phyloP scores from a whole-genome alignment of 2,113 vertebrate species.

The Nanorana parkeri region DNA sequence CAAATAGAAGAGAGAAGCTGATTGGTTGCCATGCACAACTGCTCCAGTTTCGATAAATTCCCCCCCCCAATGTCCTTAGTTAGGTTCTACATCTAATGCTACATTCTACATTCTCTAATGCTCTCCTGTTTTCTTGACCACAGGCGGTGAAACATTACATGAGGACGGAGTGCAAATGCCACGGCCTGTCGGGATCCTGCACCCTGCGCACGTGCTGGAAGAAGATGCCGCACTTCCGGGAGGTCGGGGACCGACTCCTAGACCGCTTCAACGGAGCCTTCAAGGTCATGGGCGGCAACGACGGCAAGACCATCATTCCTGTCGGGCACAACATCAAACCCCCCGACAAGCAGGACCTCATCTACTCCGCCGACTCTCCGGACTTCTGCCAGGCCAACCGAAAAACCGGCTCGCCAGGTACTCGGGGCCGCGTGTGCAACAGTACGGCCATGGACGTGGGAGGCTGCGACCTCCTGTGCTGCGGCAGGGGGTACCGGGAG shows the following conservation, averaged over 20 bases:
- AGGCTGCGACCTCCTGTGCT: slow-evolving; percentile 94
- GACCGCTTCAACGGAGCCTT: slow-evolving; percentile 94
- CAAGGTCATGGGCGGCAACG: slow-evolving; percentile 96
- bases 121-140: background rate
- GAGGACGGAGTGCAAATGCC: slow-evolving; percentile 96
- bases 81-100: too few species aligned
- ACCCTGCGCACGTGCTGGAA: slow-evolving; percentile 95
- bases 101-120: too few species aligned
- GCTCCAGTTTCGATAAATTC: too few species aligned
- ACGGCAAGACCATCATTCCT: slow-evolving; percentile 91
- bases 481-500: slow-evolving; percentile 87
- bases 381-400: slow-evolving; percentile 95
- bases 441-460: slow-evolving; percentile 94
- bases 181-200: slow-evolving; percentile 94
- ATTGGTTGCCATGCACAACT: too few species aligned
- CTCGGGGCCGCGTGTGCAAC: slow-evolving; percentile 90
- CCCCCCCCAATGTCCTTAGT: too few species aligned
- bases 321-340: slow-evolving; percentile 93
- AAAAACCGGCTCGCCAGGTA: slow-evolving; percentile 92
- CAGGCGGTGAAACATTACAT: slow-evolving; percentile 95
- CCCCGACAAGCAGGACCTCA: slow-evolving; percentile 89
- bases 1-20: too few species aligned
- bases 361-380: slow-evolving; percentile 93
- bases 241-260: slow-evolving; percentile 90
- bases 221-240: slow-evolving; percentile 95